Evolutionary conservation across 2,888 invertebrate genomes (phyloP).

Genomic region (Diploptera punctata): DNA sequence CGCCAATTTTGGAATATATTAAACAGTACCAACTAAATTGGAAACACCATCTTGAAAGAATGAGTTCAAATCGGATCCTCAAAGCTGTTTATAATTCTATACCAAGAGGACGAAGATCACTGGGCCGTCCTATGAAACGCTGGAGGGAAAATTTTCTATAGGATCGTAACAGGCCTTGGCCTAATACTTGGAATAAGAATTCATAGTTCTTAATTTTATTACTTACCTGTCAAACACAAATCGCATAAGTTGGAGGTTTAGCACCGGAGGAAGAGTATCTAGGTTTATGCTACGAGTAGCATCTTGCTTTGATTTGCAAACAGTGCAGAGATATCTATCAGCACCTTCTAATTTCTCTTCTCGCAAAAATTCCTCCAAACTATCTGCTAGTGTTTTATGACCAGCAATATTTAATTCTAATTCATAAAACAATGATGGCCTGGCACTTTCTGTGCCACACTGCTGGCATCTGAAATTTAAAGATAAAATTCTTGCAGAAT

Average conservation of each 20-base stretch:
- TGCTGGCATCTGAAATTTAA: constrained; percentile 55
- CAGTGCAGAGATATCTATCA: constrained; percentile 64
- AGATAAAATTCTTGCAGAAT: no score
- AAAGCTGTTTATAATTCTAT: no score
- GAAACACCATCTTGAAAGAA: no score
- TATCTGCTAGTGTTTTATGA: constrained; percentile 55
- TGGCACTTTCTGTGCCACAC: constrained; percentile 61
- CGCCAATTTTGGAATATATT: no score
- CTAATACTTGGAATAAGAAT: no score
- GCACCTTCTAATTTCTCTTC: constrained; percentile 65
- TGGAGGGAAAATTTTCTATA: no score
- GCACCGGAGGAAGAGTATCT: constrained; percentile 61
- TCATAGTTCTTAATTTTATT: no score
- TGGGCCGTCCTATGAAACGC: no score
- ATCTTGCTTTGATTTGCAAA: constrained; percentile 63
- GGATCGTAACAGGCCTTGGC: no score
- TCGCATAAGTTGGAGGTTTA: constrained; percentile 66
- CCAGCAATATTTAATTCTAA: constrained; percentile 59
- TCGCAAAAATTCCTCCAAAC: constrained; percentile 62
- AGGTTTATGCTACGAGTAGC: constrained; percentile 63
- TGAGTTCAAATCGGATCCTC: no score
- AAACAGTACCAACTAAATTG: no score
- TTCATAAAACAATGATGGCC: constrained; percentile 64
- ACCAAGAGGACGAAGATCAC: no score
- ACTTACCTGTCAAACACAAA: constrained; percentile 56